A percentile compares a stretch with the other conserved stretches of the same genome.
phyloP scores from a whole-genome alignment of 2,888 invertebrate genomes.

The Phaonia tiefii region DNA sequence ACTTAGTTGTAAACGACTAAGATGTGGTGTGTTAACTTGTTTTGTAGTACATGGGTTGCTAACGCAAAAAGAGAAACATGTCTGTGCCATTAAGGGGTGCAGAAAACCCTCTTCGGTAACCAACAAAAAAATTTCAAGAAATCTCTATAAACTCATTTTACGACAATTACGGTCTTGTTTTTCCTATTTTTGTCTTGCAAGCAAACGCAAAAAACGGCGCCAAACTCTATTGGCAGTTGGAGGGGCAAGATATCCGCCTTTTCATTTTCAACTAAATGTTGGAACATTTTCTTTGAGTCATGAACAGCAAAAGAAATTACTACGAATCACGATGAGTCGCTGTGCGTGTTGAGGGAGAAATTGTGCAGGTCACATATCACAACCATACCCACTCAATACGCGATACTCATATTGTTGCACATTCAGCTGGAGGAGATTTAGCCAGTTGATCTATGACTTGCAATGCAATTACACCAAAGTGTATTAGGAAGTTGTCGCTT shows the following conservation, averaged over 20 bases:
- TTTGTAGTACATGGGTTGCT: constrained; percentile 6
- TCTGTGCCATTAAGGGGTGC: not conserved
- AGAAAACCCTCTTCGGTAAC: not conserved
- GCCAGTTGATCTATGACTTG: not conserved
- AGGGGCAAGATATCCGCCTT: constrained; percentile 1
- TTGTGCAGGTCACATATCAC: not conserved
- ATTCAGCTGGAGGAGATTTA: not conserved
- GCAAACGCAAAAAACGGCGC: not conserved
- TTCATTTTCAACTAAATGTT: not conserved
- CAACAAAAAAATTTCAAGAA: not conserved
- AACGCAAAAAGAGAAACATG: not conserved
- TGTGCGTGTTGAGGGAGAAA: not conserved
- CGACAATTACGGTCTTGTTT: constrained; percentile 8
- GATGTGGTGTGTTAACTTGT: constrained; percentile 5
- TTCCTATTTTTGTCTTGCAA: not conserved
- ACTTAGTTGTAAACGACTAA: not conserved
- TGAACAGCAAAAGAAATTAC: constrained; percentile 2
- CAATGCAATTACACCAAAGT: constrained; percentile 3
- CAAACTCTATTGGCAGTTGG: not conserved
- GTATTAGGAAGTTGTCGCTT: constrained; percentile 6
- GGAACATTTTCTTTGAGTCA: not conserved
- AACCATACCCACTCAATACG: too few species aligned
- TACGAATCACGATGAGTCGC: not conserved
- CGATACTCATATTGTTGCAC: not conserved
- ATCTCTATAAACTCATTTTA: constrained; percentile 22